A percentile compares a stretch with the other conserved stretches of the same genome.
phyloP scores from a whole-genome alignment of 2,113 vertebrate species.

The Poeciliopsis turrubarensis region DNA sequence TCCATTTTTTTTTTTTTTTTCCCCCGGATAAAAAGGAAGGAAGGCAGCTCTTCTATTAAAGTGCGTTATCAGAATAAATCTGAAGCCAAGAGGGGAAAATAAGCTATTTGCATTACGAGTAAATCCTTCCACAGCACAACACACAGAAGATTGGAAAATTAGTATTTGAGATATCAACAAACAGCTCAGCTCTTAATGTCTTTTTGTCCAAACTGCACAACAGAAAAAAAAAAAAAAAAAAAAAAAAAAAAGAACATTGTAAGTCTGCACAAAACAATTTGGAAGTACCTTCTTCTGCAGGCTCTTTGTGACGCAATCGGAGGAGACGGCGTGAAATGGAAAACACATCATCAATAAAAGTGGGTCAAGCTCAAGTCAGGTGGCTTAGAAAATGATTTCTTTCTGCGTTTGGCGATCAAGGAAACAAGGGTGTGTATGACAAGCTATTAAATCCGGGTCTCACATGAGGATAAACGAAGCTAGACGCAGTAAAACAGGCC shows the following conservation, averaged over 20 bases:
- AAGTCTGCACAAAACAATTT: not conserved
- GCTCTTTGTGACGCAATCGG: conserved; percentile 7
- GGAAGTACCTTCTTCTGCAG: not conserved
- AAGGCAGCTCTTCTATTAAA: conserved; percentile 10
- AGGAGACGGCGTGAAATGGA: conserved; percentile 5
- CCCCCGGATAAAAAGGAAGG: not conserved
- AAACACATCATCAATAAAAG: not conserved
- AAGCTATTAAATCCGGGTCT: not conserved
- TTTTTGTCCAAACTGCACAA: not conserved
- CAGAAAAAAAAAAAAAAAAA: not conserved
- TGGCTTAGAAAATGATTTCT: not conserved
- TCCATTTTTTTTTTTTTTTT: conserved; percentile 1
- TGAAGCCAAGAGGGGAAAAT: not conserved
- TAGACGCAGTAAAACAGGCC: not conserved
- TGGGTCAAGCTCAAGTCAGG: not conserved
- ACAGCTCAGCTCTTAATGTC: too few relatives aligned
- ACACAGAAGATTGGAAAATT: not conserved
- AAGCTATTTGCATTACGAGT: conserved; percentile 13
- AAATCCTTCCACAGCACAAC: not conserved
- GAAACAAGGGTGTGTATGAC: not conserved
- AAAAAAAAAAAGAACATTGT: not conserved
- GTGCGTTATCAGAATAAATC: conserved; percentile 5
- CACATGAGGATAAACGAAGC: not conserved
- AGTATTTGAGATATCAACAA: not conserved
- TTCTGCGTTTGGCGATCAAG: too few relatives aligned